Conservation (phyloP, 2,797 vertebrate genomes). For the Schizopygopsis pylzovi region DNA sequence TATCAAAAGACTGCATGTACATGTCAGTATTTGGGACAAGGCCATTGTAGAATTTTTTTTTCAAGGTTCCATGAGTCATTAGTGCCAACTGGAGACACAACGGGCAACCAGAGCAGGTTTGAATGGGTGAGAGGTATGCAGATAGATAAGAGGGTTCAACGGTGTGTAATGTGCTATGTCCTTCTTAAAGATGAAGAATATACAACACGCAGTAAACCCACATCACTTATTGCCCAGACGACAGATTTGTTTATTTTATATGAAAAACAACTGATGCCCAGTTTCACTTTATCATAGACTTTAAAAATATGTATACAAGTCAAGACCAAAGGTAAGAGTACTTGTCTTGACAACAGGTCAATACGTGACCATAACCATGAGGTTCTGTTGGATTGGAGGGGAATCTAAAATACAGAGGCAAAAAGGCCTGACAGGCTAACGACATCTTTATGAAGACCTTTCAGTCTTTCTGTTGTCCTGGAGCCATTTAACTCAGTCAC, state of each 20-base stretch:
- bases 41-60: neutral
- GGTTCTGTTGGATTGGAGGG: neutral
- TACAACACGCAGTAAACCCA: neutral
- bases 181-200: constrained; percentile 1
- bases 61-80: neutral
- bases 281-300: constrained; percentile 7
- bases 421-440: constrained; percentile 38
- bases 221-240: neutral
- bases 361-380: neutral
- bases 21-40: neutral
- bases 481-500: constrained; percentile 25
- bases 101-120: neutral
- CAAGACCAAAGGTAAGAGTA: constrained; percentile 8
- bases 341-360: constrained; percentile 9
- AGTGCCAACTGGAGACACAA: neutral
- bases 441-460: constrained; percentile 30
- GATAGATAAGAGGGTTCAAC: neutral
- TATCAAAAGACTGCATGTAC: neutral
- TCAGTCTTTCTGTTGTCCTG: constrained; percentile 24
- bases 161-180: neutral
- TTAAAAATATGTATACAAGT: constrained; percentile 24
- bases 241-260: constrained; percentile 31
- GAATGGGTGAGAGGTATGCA: neutral
- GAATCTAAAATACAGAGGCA: constrained; percentile 24
- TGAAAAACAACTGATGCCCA: constrained; percentile 19